These are phyloP conservation scores for Drosophila lacicola DNA, from an alignment of 2,888 invertebrate species.

Conservation along the genomic window DNA sequence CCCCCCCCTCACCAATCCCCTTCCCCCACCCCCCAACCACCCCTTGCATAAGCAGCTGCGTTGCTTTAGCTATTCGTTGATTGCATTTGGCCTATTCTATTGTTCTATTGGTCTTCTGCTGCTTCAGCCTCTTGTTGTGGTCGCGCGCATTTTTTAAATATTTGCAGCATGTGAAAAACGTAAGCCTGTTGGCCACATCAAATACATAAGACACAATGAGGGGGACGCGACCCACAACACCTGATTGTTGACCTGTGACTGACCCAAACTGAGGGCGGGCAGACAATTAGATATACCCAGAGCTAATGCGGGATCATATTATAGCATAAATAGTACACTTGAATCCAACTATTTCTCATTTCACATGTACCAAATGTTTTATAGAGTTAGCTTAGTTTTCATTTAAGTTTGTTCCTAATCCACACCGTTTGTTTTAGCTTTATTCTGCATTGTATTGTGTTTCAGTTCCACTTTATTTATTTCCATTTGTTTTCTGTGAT, in stretches of 20 bases:
- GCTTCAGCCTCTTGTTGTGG: conserved; percentile 22
- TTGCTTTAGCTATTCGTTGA: conserved; percentile 5
- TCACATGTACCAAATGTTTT: no score
- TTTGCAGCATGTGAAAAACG: conserved; percentile 53
- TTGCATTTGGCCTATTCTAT: conserved; percentile 20
- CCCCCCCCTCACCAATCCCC: background rate
- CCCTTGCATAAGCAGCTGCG: conserved; percentile 9
- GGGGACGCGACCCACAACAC: conserved; percentile 32
- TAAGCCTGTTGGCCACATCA: conserved; percentile 32
- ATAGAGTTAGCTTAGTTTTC: no score
- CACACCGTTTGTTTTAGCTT: no score
- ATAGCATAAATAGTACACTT: no score
- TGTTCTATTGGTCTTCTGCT: conserved; percentile 37
- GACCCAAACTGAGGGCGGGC: no score
- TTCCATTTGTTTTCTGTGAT: no score
- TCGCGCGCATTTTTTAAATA: conserved; percentile 67
- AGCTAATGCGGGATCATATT: no score
- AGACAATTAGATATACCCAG: conserved; percentile 1
- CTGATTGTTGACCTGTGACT: conserved; percentile 11
- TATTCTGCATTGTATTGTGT: no score
- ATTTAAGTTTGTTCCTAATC: no score
- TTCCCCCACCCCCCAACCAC: no score
- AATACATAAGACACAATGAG: conserved; percentile 11
- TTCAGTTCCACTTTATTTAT: no score
- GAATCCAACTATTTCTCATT: no score